Evolutionary conservation across 2,888 invertebrate species (phyloP).

Genomic region (Drosophila phalerata): DNA sequence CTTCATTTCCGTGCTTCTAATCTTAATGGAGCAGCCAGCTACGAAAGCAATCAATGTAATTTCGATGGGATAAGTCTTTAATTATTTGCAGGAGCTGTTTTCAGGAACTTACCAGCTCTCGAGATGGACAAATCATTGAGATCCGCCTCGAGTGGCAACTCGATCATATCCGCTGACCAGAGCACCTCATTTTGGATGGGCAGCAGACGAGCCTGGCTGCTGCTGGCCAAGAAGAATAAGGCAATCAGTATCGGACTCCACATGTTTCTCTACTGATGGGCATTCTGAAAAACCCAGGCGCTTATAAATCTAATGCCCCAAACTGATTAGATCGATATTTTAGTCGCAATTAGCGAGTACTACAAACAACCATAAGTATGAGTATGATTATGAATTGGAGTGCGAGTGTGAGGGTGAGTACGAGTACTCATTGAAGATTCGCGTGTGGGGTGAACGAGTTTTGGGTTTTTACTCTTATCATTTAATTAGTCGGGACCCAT

Average conservation of each 20-base stretch:
- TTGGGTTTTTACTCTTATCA: constrained; percentile 54
- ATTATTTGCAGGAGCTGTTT: too few relatives aligned
- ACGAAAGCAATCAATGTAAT: neutral
- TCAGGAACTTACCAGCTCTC: constrained; percentile 44
- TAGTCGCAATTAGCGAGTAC: constrained; percentile 4
- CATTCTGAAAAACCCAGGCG: constrained; percentile 29
- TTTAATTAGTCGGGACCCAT: constrained; percentile 58
- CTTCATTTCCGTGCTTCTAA: constrained; percentile 63
- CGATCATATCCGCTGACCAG: constrained; percentile 54
- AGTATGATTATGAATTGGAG: constrained; percentile 8
- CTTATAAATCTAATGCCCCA: constrained; percentile 51
- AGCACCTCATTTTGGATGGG: constrained; percentile 43
- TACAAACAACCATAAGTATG: constrained; percentile 5
- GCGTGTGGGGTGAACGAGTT: constrained; percentile 38
- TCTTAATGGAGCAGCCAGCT: constrained; percentile 67
- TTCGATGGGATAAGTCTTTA: neutral
- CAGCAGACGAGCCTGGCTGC: constrained; percentile 52
- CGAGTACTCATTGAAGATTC: constrained; percentile 12
- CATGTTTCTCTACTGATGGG: constrained; percentile 54
- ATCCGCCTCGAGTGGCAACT: constrained; percentile 38
- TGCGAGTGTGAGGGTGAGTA: neutral
- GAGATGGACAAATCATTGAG: constrained; percentile 22
- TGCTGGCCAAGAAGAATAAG: constrained; percentile 37
- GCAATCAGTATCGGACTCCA: constrained; percentile 53
- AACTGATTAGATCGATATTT: constrained; percentile 55